Percentiles rank a stretch among this genome's conserved stretches.
These are phyloP conservation scores for Drosophila ficusphila DNA, from an alignment of 1,140 invertebrate species.

Conservation along the genomic window DNA sequence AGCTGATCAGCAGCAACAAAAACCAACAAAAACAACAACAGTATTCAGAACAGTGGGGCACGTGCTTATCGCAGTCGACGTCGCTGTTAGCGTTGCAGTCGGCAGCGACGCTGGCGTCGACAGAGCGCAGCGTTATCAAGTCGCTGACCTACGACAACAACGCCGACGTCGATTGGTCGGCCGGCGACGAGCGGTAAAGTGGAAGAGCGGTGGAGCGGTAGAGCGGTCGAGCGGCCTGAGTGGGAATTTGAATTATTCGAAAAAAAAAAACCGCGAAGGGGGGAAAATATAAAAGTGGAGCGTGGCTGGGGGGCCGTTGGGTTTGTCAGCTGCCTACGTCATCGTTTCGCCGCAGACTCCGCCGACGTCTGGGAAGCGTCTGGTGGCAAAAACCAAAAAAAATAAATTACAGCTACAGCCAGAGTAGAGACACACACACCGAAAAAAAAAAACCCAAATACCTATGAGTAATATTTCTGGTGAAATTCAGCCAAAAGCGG, in stretches of 20 bases:
- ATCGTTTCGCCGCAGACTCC: background rate
- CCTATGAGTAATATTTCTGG: slow-evolving; percentile 79
- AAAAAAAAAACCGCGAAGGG: too few relatives aligned
- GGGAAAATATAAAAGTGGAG: slow-evolving; percentile 4
- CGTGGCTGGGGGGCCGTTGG: background rate
- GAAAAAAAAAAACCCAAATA: slow-evolving; percentile 56
- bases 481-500: slow-evolving; percentile 68
- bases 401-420: too few relatives aligned
- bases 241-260: background rate
- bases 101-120: background rate
- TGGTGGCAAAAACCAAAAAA: slow-evolving; percentile 12
- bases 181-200: background rate
- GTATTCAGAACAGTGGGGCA: too few relatives aligned
- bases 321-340: background rate
- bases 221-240: background rate
- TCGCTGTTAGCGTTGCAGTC: background rate
- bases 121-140: slow-evolving; percentile 62
- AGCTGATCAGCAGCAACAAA: slow-evolving; percentile 25
- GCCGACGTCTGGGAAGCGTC: slow-evolving; percentile 11
- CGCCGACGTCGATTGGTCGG: background rate
- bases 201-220: background rate
- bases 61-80: slow-evolving; percentile 44
- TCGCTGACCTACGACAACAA: slow-evolving; percentile 73
- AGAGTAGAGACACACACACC: background rate
- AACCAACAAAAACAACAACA: too few relatives aligned